Evolutionary conservation across 2,797 vertebrate species (phyloP), one percentile per base, ranked within the genome.

Genomic region (Periophthalmus magnuspinnatus): DNA sequence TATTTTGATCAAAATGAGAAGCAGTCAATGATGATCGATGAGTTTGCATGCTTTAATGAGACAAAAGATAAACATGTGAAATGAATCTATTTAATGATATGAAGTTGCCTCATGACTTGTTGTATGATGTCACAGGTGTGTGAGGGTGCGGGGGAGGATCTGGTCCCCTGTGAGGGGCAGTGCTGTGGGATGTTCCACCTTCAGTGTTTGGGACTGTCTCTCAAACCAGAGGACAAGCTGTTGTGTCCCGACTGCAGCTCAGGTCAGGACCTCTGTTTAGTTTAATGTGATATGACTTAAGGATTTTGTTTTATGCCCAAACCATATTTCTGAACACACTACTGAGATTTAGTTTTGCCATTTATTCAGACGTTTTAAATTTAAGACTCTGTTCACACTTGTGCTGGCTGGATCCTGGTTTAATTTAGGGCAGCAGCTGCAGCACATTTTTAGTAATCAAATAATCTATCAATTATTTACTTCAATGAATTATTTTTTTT

Each of bases 181-280:
- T 99, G 98, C 70, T 97, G 89, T 72, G 94, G 95, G 41, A 95
- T 96, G 65, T 99, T 97, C 86, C 98, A 99, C 82, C 90, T 94
- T 2, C 88, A 92, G 45, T 99, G 98, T 87, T 90, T 97, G 19
- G 95, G 94, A 59, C 91, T 90, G 45, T 72, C 94, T 50, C 74
- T 90, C 69, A 92, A 90, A 76, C 93, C 95, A 0, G 92, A 93
- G 17, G 94, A 95, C 78, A 95, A 95, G 86, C 93, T 97, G 84
- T 90, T 95, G 75, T 99, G 97, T 86, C 85, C 81, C 59, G 93
- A 96, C 76, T 99, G 98, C 65, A 89, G 90, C 80, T 94, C 96
- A 92, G 96, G 98, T 96, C 90, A 95, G 94, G 9, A 8, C 16
- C n/a, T 6, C 3, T 45, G 22, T 17, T 17, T 47, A 8, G n/a